Evolutionary conservation across 2,113 vertebrate species (phyloP).

Genomic region (Helogale parvula): DNA sequence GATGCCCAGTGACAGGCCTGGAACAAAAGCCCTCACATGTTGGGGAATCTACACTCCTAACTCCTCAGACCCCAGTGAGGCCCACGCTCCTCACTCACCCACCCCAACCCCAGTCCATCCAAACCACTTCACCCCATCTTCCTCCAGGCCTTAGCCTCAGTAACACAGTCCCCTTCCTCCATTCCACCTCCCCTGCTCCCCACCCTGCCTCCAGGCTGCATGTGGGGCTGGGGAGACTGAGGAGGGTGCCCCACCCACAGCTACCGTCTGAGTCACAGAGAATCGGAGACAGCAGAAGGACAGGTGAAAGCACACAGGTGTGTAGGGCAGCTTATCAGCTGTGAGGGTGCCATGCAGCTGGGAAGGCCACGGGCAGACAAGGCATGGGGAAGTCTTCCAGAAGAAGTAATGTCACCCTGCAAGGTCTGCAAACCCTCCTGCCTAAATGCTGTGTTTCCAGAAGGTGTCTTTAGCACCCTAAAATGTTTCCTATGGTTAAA

Average conservation of each 20-base stretch:
- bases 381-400: too few species aligned
- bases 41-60: neutral
- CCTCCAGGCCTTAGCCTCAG: neutral
- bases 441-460: neutral
- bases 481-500: neutral
- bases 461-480: neutral
- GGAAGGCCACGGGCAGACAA: neutral
- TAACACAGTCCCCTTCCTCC: neutral
- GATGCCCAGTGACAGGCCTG: neutral
- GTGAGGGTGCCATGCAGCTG: neutral
- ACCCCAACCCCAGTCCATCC: too few species aligned
- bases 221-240: neutral
- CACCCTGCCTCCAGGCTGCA: neutral
- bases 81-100: neutral
- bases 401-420: neutral
- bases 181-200: neutral
- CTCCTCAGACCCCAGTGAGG: neutral
- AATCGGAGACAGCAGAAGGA: neutral
- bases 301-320: neutral
- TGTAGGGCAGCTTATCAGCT: neutral
- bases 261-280: neutral
- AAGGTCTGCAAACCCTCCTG: neutral
- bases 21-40: neutral
- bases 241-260: neutral
- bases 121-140: rapidly evolving